Base-by-base conservation (phyloP, 2,113 vertebrate genomes). In the Pycnonotus jocosus region DNA sequence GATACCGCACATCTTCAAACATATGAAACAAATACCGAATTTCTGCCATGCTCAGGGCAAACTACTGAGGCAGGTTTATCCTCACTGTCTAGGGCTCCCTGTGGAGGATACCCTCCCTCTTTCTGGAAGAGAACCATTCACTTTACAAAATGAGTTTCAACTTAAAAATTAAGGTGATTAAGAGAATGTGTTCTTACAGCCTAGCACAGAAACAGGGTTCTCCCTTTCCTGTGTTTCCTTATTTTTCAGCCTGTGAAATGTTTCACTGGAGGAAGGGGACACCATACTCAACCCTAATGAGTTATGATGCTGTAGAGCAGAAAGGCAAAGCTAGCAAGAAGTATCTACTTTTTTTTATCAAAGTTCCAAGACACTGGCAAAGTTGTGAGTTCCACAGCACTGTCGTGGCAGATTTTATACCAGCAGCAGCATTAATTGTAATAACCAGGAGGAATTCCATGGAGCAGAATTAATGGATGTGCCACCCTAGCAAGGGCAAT, bases 11-110 rank as follows among this genome's bases (percentile, higher is more conserved):
- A 38, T 42, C 44, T 56, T 40, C 31, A 56, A 76, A 89, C 3
- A 19, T 7, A 2, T 3, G 8, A 56, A 16, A 28, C 24, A 51
- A 30, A 24, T 16, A 35, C 3, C 56, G 71, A 1, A 0, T 33
- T 85, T 68, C 73, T 71, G 69, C 81, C 38, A 37, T 15, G 38
- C 30, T 79, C 50, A 10, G n/a, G 22, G n/a, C 33, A 62, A 45
- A 56, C 45, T 51, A 15, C 38, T 65, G 21, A 40, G 51, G 54
- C 33, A 60, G 62, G 53, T 84, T 84, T 50, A 20, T 15, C 30
- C 31, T n/a, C 21, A 40, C 12, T 8, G 2, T 16, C 51, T 4
- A 11, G n/a, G 70, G 61, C 37, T 69, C 48, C 28, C 68, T 48
- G 44, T 4, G n/a, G 47, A 76, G 22, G 37, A 60, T 0, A 57